Evolutionary conservation across 2,797 vertebrate genomes (phyloP).

Genomic region (Adelosebastes latens): DNA sequence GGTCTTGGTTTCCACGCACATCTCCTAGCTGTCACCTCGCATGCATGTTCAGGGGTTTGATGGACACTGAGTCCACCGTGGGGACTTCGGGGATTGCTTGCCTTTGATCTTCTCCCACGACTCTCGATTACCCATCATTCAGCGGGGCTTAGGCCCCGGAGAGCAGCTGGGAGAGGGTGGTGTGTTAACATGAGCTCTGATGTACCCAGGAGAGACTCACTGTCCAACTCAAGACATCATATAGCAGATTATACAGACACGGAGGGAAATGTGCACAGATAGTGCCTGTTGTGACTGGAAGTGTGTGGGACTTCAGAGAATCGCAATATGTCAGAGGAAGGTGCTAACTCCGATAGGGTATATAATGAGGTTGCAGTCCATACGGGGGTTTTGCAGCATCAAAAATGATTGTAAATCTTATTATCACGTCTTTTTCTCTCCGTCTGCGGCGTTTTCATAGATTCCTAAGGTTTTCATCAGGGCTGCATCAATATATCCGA

Average conservation of each 20-base stretch:
- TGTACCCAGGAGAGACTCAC: constrained; percentile 61
- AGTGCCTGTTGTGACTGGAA: constrained; percentile 27
- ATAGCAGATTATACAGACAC: constrained; percentile 62
- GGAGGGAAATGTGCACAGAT: constrained; percentile 11
- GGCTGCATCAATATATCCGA: constrained; percentile 66
- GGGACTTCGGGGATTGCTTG: constrained; percentile 66
- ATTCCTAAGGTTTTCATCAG: constrained; percentile 60
- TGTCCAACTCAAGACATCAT: constrained; percentile 57
- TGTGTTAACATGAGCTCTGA: constrained; percentile 70
- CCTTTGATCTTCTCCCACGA: constrained; percentile 76
- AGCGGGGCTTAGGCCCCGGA: constrained; percentile 59
- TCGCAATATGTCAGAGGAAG: constrained; percentile 29
- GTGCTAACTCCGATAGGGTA: constrained; percentile 10
- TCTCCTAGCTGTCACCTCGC: constrained; percentile 71
- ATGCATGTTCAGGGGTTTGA: constrained; percentile 69
- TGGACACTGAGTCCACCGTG: constrained; percentile 69
- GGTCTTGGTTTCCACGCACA: constrained; percentile 42
- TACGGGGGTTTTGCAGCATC: constrained; percentile 13
- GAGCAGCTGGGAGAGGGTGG: constrained; percentile 60
- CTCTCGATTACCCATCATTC: constrained; percentile 80
- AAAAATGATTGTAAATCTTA: constrained; percentile 39
- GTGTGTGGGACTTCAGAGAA: background rate
- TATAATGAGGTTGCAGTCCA: constrained; percentile 18
- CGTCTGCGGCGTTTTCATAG: constrained; percentile 31
- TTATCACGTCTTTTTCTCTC: constrained; percentile 21